Evolutionary conservation across 2,113 vertebrate species (phyloP), one percentile per base, ranked within the genome.

Genomic region (Microcebus tavaratra): DNA sequence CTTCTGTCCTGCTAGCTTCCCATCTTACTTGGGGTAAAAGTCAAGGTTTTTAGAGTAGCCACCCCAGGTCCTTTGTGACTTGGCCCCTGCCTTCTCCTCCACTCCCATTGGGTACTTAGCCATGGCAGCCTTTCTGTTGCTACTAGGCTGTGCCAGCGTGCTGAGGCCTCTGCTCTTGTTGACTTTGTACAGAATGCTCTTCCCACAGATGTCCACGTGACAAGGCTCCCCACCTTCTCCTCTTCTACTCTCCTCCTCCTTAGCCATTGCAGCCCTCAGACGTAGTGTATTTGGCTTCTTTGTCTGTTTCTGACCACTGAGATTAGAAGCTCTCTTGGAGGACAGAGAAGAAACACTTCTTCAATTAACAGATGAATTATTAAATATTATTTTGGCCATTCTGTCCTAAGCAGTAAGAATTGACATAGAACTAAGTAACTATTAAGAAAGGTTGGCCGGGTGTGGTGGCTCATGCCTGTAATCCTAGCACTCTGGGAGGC

Each of bases 121-220:
- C 73, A 8, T 34, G 1, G 12, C 4, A 4, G 70, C 42, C 50
- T 48, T 23, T 73, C 23, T 18, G 7, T 42, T 21, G 25, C 53
- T 11, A 0, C 14, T n/a, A 14, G 31, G 57, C 5, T 0, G 0
- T 6, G 34, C 86, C 53, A 2, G 21, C 50, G 0, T 27, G 25
- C 36, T 2, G 20, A 8, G 29, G n/a, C 39, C 57, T 90, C 4
- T 20, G 31, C 11, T 0, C 13, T 3, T 6, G 57, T 13, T 8
- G 25, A 0, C 63, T 13, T 31, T 63, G 18, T 34, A 29, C 5
- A 6, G 45, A 29, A 29, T 2, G 21, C 63, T 48, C 17, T 68
- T 34, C 34, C 23, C 18, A 50, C 3, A 31, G 34, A 2, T 5
- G 11, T 27, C 23, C 18, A 3, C 20, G 4, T 5, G 23, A 8